Base-by-base conservation (phyloP, 1,140 invertebrate species). In the Eriocheir sinensis region DNA sequence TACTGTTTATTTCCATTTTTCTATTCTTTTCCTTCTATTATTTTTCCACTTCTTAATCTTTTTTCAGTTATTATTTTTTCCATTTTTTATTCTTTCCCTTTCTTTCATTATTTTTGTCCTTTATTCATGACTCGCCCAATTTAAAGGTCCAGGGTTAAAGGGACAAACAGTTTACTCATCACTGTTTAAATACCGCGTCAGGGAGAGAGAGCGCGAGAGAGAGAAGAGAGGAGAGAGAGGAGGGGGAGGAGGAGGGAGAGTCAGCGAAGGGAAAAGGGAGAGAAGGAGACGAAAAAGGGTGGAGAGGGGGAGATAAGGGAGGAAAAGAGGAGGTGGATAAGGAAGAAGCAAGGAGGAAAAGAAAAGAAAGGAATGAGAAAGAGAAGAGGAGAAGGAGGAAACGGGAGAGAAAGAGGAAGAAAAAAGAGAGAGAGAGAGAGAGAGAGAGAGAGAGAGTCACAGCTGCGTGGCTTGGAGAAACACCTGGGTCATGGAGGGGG, bases 81-180 rank as follows among this genome's bases (percentile, higher is more conserved):
- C n/a, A n/a, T n/a, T n/a, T n/a, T n/a, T n/a, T n/a, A n/a, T n/a
- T n/a, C n/a, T n/a, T n/a, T n/a, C n/a, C n/a, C n/a, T n/a, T n/a
- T n/a, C n/a, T n/a, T n/a, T n/a, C n/a, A n/a, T n/a, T n/a, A n/a
- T n/a, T n/a, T n/a, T n/a, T n/a, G n/a, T n/a, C n/a, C n/a, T n/a
- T n/a, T n/a, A n/a, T n/a, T n/a, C n/a, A n/a, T 72, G 53, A 60
- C 53, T 60, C 53, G 27, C 8, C 4, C 21, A 4, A n/a, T n/a
- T 72, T 21, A 72, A 72, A 21, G 60, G 27, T n/a, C n/a, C 60
- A 72, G 21, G 60, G 27, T 72, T 72, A 72, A 72, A 72, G 60
- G 60, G 60, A 72, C 60, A 72, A 72, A 72, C 60, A 72, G 60
- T 72, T 72, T 72, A 72, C 21, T 72, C 27, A 72, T 72, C 60